phyloP scores from a whole-genome alignment of 2,113 vertebrate genomes.

The Esox niger region DNA sequence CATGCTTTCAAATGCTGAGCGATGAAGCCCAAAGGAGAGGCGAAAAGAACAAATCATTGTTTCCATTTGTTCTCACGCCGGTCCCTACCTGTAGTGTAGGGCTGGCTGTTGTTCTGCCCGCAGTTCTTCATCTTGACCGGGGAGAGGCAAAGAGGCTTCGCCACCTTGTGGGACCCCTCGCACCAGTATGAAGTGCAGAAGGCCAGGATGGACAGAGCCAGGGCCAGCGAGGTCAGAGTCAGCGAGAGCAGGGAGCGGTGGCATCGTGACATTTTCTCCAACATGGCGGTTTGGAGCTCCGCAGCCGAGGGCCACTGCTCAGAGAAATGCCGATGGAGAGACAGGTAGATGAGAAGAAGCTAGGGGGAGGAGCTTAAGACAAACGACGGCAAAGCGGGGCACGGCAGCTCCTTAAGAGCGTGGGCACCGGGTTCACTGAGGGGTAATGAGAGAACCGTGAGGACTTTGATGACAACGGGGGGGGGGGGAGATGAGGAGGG shows the following conservation, averaged over 20 bases:
- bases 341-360: background rate
- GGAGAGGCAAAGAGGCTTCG: slow-evolving; percentile 74
- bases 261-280: slow-evolving; percentile 68
- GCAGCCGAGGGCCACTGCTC: background rate
- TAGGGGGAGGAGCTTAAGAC: background rate
- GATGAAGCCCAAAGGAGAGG: background rate
- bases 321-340: background rate
- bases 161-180: slow-evolving; percentile 76
- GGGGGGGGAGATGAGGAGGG: background rate
- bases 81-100: slow-evolving; percentile 72
- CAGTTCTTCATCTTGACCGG: slow-evolving; percentile 74
- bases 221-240: slow-evolving; percentile 79
- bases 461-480: slow-evolving; percentile 6
- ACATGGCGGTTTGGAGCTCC: slow-evolving; percentile 59
- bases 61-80: too few species aligned
- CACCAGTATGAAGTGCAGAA: slow-evolving; percentile 79
- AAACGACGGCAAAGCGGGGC: background rate
- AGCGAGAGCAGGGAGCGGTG: slow-evolving; percentile 78
- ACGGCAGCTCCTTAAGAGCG: background rate
- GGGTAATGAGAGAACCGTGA: background rate
- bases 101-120: slow-evolving; percentile 70
- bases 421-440: slow-evolving; percentile 30
- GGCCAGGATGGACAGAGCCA: slow-evolving; percentile 76
- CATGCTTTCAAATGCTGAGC: background rate
- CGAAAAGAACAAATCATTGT: too few species aligned